Evolutionary conservation across 1,140 invertebrate species (phyloP).

Genomic region (Microplitis mediator): DNA sequence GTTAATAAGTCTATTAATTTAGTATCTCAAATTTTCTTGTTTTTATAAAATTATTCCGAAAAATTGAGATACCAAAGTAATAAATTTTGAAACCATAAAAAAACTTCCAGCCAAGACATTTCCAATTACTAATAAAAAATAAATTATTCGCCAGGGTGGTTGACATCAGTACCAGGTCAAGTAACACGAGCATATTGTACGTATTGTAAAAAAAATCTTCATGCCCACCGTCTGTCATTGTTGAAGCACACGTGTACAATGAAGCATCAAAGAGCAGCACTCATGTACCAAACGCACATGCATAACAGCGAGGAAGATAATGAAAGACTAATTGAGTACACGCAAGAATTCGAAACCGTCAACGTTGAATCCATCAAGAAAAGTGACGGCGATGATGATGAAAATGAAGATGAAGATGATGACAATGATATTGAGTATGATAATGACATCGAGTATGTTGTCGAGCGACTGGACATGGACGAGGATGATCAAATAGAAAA

Average conservation of each 20-base stretch:
- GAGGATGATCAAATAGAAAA: conserved; percentile 41
- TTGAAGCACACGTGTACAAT: conserved; percentile 68
- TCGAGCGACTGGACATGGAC: conserved; percentile 49
- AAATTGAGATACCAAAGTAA: no score
- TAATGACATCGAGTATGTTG: conserved; percentile 44
- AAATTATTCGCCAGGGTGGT: conserved; percentile 59
- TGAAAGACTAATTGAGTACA: conserved; percentile 32
- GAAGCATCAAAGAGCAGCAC: conserved; percentile 64
- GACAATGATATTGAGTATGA: conserved; percentile 33
- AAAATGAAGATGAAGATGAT: background rate
- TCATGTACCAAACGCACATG: conserved; percentile 43
- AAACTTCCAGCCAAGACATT: background rate
- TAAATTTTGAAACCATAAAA: background rate
- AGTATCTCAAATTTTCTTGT: no score
- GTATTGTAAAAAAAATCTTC: conserved; percentile 67
- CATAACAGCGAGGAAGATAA: conserved; percentile 18
- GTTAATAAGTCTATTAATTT: no score
- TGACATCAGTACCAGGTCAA: conserved; percentile 61
- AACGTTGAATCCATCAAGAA: background rate
- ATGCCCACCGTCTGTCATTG: conserved; percentile 66
- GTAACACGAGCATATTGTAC: conserved; percentile 65
- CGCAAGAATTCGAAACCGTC: background rate
- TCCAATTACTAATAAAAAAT: background rate
- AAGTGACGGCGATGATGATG: background rate
- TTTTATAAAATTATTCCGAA: no score